Evolutionary conservation across 1,140 invertebrate genomes (phyloP), one percentile per base, ranked within the genome.

Genomic region (Pseudachorutes palmiensis): DNA sequence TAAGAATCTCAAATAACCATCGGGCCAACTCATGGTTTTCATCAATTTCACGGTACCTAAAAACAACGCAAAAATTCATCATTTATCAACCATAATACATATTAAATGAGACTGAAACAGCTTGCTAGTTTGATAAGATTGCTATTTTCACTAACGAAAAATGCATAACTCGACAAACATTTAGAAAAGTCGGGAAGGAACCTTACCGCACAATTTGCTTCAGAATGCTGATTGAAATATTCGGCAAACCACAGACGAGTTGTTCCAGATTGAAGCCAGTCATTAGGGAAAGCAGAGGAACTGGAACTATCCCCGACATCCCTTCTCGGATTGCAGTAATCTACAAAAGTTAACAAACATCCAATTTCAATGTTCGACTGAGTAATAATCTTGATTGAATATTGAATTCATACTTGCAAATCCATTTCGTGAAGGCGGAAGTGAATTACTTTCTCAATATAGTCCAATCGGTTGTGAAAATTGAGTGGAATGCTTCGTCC

Each of bases 1-100:
- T 84, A 59, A 88, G 77, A 41, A 85, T 83, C 49, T 80, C 77
- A 86, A 86, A 88, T 49, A 88, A 76, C 86, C 86, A 87, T 66
- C 81, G 78, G 1, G 86, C 82, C 22, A 87, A 74, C 62, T 81
- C 78, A 74, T 82, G 80, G 62, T 78, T 82, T 73, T 86, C 85
- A 72, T 87, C 84, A 67, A 87, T 77, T 72, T 86, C 86, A 31
- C 85, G 79, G 75, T 86, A 86, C 69, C 83, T 84, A 68, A 32
- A 74, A 69, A 45, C 31, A 22, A 32, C n/a, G n/a, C n/a, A n/a
- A n/a, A n/a, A n/a, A n/a, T n/a, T n/a, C n/a, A n/a, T n/a, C n/a
- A n/a, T n/a, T n/a, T n/a, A n/a, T n/a, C n/a, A n/a, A n/a, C n/a
- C n/a, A n/a, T n/a, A n/a, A n/a, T n/a, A n/a, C n/a, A n/a, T n/a